Conservation (phyloP, 1,140 invertebrate genomes). For the Mercenaria mercenaria region DNA sequence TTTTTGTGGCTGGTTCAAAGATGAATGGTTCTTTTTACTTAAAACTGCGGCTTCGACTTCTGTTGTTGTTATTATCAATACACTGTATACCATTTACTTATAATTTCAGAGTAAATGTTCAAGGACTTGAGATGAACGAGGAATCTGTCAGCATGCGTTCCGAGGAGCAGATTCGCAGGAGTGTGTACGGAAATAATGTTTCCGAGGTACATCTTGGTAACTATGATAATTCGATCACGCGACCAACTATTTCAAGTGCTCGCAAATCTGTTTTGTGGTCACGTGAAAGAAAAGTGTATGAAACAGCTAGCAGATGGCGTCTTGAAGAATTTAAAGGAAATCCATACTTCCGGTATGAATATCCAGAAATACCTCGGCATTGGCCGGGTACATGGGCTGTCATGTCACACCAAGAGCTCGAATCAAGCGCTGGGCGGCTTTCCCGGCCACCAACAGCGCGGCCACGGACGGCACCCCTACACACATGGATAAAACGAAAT, state of each 20-base stretch:
- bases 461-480: constrained; percentile 35
- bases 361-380: constrained; percentile 61
- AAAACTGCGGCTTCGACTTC: too few species aligned
- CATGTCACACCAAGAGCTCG: constrained; percentile 29
- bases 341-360: constrained; percentile 53
- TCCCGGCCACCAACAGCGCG: constrained; percentile 54
- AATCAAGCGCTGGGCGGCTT: constrained; percentile 6
- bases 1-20: too few species aligned
- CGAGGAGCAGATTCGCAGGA: constrained; percentile 47
- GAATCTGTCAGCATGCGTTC: neutral
- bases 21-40: too few species aligned
- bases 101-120: too few species aligned
- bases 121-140: neutral
- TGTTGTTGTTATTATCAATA: too few species aligned
- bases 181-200: constrained; percentile 39
- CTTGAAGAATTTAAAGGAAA: constrained; percentile 54
- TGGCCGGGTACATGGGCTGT: constrained; percentile 65
- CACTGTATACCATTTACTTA: too few species aligned
- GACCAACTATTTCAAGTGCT: constrained; percentile 59
- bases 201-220: constrained; percentile 51
- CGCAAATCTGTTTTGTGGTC: constrained; percentile 64
- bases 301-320: constrained; percentile 40
- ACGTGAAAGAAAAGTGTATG: constrained; percentile 47
- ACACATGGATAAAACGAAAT: constrained; percentile 4
- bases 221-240: constrained; percentile 61